A percentile compares a stretch with the other conserved stretches of the same genome.
phyloP scores from a whole-genome alignment of 1,140 invertebrate genomes.

The Zaprionus africanus region DNA sequence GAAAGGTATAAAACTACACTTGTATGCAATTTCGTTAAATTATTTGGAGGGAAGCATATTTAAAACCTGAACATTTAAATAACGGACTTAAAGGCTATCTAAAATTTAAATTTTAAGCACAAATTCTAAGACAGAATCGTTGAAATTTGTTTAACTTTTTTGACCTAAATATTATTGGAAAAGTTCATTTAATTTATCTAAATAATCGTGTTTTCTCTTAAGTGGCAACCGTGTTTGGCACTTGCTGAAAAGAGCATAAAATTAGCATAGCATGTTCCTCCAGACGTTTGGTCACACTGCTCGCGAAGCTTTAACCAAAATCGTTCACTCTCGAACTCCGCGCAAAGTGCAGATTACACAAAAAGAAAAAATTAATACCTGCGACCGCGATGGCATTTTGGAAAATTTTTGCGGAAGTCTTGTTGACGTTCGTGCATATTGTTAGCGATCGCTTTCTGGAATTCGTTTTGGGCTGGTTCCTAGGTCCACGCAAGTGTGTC shows the following conservation, averaged over 20 bases:
- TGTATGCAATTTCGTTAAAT: neutral
- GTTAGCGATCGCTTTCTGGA: slow-evolving; percentile 69
- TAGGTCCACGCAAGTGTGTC: slow-evolving; percentile 59
- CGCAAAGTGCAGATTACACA: slow-evolving; percentile 16
- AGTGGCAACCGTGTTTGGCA: neutral
- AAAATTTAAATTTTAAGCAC: neutral
- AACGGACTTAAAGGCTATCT: neutral
- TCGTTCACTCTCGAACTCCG: slow-evolving; percentile 8
- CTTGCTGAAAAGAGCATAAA: neutral
- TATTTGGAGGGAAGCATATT: neutral
- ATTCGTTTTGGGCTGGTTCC: slow-evolving; percentile 68
- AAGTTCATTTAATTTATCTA: neutral
- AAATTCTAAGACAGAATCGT: neutral
- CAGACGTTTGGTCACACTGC: neutral
- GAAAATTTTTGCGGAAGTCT: slow-evolving; percentile 45
- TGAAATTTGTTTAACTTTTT: neutral
- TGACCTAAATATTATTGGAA: neutral
- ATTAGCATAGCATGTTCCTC: neutral
- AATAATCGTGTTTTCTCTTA: neutral
- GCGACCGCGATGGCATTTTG: slow-evolving; percentile 49
- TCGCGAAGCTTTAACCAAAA: slow-evolving; percentile 5
- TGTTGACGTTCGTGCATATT: slow-evolving; percentile 67
- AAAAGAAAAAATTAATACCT: slow-evolving; percentile 1
- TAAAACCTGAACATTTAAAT: neutral
- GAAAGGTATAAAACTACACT: neutral